phyloP scores from a whole-genome alignment of 2,113 vertebrate genomes.

The Thalassoma bifasciatum region DNA sequence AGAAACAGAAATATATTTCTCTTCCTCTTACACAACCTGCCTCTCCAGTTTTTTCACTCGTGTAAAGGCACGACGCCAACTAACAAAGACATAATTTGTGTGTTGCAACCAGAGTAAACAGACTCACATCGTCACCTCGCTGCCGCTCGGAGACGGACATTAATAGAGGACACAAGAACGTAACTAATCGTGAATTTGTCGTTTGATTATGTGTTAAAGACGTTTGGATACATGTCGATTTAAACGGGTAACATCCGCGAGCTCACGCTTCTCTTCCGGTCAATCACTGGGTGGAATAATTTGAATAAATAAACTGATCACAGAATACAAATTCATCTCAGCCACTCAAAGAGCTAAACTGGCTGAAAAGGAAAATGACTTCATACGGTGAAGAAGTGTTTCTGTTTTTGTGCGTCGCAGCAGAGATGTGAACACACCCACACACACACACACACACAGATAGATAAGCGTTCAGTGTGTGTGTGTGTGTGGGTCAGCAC shows the following conservation, averaged over 20 bases:
- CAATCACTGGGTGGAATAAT: not conserved
- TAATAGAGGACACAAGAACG: too few relatives aligned
- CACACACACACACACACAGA: conserved; percentile 54
- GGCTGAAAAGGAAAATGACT: conserved; percentile 21
- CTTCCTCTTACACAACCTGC: too few relatives aligned
- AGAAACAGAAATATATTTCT: too few relatives aligned
- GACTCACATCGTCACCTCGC: too few relatives aligned
- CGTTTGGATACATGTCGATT: too few relatives aligned
- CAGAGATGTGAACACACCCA: conserved; percentile 61
- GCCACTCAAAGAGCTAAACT: conserved; percentile 21
- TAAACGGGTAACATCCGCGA: not conserved
- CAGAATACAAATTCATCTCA: conserved; percentile 17
- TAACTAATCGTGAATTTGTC: too few relatives aligned
- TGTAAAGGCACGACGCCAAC: too few relatives aligned
- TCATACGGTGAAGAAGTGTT: not conserved
- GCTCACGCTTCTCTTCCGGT: not conserved
- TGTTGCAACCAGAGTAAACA: too few relatives aligned
- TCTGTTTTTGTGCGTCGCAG: conserved; percentile 15
- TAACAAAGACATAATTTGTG: too few relatives aligned
- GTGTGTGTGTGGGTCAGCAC: conserved; percentile 64
- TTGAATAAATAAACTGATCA: conserved; percentile 1
- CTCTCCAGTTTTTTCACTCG: too few relatives aligned
- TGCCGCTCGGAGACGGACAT: too few relatives aligned
- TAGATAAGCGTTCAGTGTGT: conserved; percentile 59
- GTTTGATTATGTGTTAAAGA: too few relatives aligned